Evolutionary conservation across 2,888 invertebrate genomes (phyloP).

Genomic region (Stenolophus ochropezus): DNA sequence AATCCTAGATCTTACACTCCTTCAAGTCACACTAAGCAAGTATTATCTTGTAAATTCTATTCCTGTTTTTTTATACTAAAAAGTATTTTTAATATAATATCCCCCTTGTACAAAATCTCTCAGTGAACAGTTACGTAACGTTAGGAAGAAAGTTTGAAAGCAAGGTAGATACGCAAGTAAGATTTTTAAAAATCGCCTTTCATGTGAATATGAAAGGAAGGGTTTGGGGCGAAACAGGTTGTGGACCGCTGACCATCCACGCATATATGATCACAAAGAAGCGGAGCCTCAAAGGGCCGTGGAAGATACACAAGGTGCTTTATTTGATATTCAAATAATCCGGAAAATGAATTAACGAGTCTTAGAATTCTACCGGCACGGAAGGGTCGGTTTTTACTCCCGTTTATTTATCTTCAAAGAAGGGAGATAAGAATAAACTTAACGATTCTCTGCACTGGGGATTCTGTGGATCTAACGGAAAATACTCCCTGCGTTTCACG

Average conservation of each 20-base stretch:
- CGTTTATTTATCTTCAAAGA: constrained; percentile 5
- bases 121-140: too few species aligned
- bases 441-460: constrained; percentile 8
- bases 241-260: background rate
- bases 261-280: constrained; percentile 18
- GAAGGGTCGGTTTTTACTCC: constrained; percentile 5
- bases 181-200: background rate
- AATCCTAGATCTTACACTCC: too few species aligned
- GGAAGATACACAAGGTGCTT: constrained; percentile 5
- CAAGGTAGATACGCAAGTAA: background rate
- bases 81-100: too few species aligned
- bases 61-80: too few species aligned
- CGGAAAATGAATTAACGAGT: constrained; percentile 52
- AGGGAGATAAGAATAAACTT: background rate
- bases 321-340: constrained; percentile 58
- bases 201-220: background rate
- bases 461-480: constrained; percentile 4
- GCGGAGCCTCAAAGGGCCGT: constrained; percentile 20
- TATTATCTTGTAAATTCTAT: too few species aligned
- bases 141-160: too few species aligned
- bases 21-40: too few species aligned
- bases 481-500: background rate
- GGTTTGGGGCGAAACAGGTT: background rate
- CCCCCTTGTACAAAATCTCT: too few species aligned
- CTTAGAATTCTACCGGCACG: constrained; percentile 38